Evolutionary conservation across 1,140 invertebrate species (phyloP).

Genomic region (Anagrus nilaparvatae): DNA sequence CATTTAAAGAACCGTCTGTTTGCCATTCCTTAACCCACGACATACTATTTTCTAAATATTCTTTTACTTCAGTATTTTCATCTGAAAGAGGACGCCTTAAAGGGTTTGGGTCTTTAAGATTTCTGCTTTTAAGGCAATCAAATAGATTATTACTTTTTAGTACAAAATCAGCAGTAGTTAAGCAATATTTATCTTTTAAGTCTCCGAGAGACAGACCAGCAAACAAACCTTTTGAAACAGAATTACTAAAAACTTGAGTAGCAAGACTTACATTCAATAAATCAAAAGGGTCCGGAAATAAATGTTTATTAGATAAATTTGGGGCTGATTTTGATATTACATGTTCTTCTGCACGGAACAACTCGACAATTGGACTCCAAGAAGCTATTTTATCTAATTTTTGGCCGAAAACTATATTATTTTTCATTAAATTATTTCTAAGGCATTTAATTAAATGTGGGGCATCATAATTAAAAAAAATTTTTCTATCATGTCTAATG

Average conservation of each 20-base stretch:
- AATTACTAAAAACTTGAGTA: conserved; percentile 10
- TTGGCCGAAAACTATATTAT: conserved; percentile 5
- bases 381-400: neutral
- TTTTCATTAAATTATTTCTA: conserved; percentile 9
- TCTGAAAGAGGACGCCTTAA: neutral
- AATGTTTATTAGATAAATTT: conserved; percentile 8
- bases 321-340: conserved; percentile 1
- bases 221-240: conserved; percentile 3
- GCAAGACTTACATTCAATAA: conserved; percentile 10
- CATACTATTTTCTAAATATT: neutral
- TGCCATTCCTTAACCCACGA: neutral
- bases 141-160: neutral
- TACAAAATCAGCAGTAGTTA: neutral
- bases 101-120: neutral
- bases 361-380: neutral
- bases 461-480: conserved; percentile 7
- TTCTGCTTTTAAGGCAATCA: neutral
- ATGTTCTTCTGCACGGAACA: neutral
- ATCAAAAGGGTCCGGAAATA: conserved; percentile 10
- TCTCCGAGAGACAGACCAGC: neutral
- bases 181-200: neutral
- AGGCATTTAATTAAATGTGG: conserved; percentile 10
- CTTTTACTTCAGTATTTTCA: neutral
- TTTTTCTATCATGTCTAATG: too few species aligned
- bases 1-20: neutral